Evolutionary conservation across 1,140 invertebrate species (phyloP), one percentile per base, ranked within the genome.

Genomic region (Aphelenchoides fujianensis): DNA sequence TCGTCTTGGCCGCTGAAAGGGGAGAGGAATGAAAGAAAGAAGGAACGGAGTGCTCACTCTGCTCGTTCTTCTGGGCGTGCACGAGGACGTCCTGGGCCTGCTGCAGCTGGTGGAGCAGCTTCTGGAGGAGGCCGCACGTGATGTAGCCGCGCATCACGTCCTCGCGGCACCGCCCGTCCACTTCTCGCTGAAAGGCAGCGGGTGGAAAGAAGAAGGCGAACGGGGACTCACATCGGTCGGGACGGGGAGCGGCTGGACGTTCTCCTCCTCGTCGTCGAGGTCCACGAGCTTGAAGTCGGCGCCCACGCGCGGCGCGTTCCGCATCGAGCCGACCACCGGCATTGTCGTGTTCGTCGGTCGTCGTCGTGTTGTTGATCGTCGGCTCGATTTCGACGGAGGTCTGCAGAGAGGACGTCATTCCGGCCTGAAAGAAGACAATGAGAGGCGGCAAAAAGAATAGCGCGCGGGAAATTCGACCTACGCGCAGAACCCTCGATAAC

Each of bases 131-230:
- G 28, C 55, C 55, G 23, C 55, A 7, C 12, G 34, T 5, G 19
- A 59, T 59, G 5, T 7, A 23, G 28, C 55, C 55, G 34, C 55
- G 55, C 28, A 59, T 19, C 28, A 59, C 55, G 34, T 59, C 55
- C 5, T 32, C 5, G 23, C 34, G 12, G 5, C 19, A 30, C 27
- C 12, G 7, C 5, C 27, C 19, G 55, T 59, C 23, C 23, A 23
- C n/a, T n/a, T 48, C 23, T 48, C 12, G 41, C 41, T 48, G 12
- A 16, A 48, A 48, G 23, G 12, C 23, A 16, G 41, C 23, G 41
- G 41, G 12, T 23, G 23, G 12, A 48, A 12, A 48, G 23, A 48
- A 16, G 41, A 16, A 12, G 12, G 12, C 23, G 41, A 16, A 12
- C 12, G 41, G 7, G 5, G 7, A 59, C 55, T 59, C 34, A 59